These are phyloP conservation scores for Sus cebifrons DNA, from an alignment of 2,797 vertebrate genomes.

Conservation along the genomic window DNA sequence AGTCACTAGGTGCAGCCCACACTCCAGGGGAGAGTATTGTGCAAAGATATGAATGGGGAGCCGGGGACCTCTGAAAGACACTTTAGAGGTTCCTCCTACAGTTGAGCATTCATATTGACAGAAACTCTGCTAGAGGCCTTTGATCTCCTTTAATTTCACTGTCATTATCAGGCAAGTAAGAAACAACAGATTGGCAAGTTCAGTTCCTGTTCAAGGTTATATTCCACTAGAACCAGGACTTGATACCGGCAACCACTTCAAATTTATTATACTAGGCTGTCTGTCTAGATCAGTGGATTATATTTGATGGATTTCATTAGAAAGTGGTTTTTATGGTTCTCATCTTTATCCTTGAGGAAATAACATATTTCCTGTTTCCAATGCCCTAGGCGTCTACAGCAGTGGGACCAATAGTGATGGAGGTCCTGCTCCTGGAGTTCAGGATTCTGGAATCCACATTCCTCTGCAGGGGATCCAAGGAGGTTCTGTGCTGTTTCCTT, in stretches of 20 bases:
- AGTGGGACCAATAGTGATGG: not conserved
- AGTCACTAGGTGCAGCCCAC: not conserved
- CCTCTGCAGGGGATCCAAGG: not conserved
- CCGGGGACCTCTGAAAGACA: not conserved
- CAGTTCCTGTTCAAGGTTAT: not conserved
- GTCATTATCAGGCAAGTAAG: not conserved
- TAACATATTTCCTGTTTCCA: not conserved
- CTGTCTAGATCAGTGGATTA: not conserved
- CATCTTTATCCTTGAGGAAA: not conserved
- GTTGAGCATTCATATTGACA: not conserved
- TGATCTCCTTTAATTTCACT: not conserved
- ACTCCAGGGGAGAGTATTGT: not conserved
- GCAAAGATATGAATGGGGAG: not conserved
- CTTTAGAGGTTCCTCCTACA: not conserved
- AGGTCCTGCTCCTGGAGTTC: not conserved
- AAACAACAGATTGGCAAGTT: not conserved
- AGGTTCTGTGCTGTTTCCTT: not conserved
- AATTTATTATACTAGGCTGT: not conserved
- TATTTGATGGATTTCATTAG: not conserved
- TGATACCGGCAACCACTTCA: not conserved
- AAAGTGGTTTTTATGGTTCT: not conserved
- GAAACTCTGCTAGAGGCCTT: not conserved
- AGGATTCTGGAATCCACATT: no score
- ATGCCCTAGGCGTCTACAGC: not conserved
- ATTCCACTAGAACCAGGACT: not conserved